Evolutionary conservation across 2,888 invertebrate genomes (phyloP).

Genomic region (Drosophila antonietae): DNA sequence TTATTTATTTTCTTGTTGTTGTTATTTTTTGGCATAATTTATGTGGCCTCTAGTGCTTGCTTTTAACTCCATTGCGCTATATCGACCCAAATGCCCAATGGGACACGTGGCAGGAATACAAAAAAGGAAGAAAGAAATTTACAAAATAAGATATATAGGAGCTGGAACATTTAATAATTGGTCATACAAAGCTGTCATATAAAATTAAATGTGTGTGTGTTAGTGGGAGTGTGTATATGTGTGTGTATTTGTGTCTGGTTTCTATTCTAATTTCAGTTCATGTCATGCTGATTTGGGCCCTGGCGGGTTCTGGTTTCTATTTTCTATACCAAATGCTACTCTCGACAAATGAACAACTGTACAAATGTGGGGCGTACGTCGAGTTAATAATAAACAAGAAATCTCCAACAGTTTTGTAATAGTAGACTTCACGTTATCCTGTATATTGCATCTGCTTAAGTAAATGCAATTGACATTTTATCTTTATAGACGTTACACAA

Average conservation of each 20-base stretch:
- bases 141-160: constrained; percentile 12
- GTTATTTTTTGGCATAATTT: constrained; percentile 43
- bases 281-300: constrained; percentile 48
- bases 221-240: not conserved
- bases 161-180: constrained; percentile 51
- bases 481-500: no score
- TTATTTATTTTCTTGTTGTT: not conserved
- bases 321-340: constrained; percentile 15
- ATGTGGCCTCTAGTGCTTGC: constrained; percentile 41
- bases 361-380: constrained; percentile 62
- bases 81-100: constrained; percentile 26
- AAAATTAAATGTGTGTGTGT: constrained; percentile 2
- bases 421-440: not conserved
- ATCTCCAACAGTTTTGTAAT: not conserved
- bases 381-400: constrained; percentile 64
- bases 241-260: constrained; percentile 2
- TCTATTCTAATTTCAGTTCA: constrained; percentile 50
- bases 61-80: constrained; percentile 29
- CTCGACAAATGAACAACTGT: constrained; percentile 55
- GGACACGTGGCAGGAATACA: constrained; percentile 5
- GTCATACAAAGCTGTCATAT: constrained; percentile 44
- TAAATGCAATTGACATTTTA: no score
- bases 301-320: constrained; percentile 9
- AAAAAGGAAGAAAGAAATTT: not conserved
- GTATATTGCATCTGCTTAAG: not conserved